A percentile compares a stretch with the other conserved stretches of the same genome.
These are phyloP conservation scores for Flexamia atlantica DNA, from an alignment of 2,888 invertebrate genomes.

Conservation along the genomic window DNA sequence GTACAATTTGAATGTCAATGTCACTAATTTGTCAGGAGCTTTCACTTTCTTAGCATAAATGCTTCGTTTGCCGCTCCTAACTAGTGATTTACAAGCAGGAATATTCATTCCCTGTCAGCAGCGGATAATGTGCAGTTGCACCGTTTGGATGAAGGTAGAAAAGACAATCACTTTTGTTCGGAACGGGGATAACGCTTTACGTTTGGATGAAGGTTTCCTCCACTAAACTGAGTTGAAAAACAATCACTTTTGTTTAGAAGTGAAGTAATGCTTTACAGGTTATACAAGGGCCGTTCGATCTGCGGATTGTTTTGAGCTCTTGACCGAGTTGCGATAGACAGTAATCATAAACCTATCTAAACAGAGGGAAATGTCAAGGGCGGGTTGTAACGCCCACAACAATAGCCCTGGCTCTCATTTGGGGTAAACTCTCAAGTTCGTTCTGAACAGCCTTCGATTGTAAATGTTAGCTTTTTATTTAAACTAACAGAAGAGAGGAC, in stretches of 20 bases:
- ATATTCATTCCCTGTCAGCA: neutral
- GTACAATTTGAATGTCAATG: slow-evolving; percentile 36
- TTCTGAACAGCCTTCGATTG: too few relatives aligned
- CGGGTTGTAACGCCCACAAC: slow-evolving; percentile 9
- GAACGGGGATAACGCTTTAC: neutral
- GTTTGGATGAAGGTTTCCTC: too few relatives aligned
- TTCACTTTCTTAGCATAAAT: slow-evolving; percentile 35
- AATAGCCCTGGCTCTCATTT: neutral
- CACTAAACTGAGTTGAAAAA: too few relatives aligned
- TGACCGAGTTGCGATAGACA: slow-evolving; percentile 30
- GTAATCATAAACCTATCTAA: slow-evolving; percentile 43
- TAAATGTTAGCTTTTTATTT: too few relatives aligned
- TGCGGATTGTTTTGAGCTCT: slow-evolving; percentile 27
- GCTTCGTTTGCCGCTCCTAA: neutral
- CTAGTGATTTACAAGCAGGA: neutral
- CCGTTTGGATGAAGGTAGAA: too few relatives aligned
- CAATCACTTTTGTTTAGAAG: too few relatives aligned
- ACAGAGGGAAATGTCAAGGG: slow-evolving; percentile 25
- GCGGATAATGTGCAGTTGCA: neutral
- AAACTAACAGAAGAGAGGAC: too few relatives aligned
- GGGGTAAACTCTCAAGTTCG: slow-evolving; percentile 9
- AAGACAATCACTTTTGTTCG: too few relatives aligned
- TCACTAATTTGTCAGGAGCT: slow-evolving; percentile 9
- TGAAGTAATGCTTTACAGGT: neutral
- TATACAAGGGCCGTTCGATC: neutral